Evolutionary conservation across 2,888 invertebrate species (phyloP), one percentile per base, ranked within the genome.

Genomic region (Xestia rhomboidea): DNA sequence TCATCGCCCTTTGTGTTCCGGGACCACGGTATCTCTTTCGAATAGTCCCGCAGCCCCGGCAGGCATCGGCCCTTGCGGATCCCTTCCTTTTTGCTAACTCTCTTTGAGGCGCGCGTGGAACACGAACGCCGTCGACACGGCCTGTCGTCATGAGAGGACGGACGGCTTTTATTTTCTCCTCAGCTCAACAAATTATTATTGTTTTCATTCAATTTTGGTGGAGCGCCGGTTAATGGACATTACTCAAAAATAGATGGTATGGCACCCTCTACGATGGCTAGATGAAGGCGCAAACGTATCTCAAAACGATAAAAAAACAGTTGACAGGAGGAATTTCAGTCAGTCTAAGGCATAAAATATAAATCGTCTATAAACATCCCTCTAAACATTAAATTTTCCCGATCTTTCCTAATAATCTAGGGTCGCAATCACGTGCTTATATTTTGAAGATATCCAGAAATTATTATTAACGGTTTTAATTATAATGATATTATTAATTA

Each of bases 201-300:
- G 69, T 62, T 80, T 81, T 69, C 51, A 51, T 79, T 79, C 27
- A 68, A 74, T 74, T 68, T 68, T 46, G 51, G 27, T 63, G 71
- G 46, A 21, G 64, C 27, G n/a, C 46, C 24, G 21, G 51, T 44
- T 63, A 54, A 51, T 64, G n/a, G 10, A 54, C 62, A 71, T 64
- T 41, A 64, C 6, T n/a, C 10, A 8, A 38, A 49, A 66, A 66
- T 66, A 30, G n/a, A 71, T 70, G 15, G 11, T 27, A 5, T 24
- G 8, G 1, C n/a, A 54, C 2, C 2, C 21, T 49, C 18, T 46
- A 38, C n/a, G 30, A 49, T 51, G 21, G 11, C 30, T 7, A 46
- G 44, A 46, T 57, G 4, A 2, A 2, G 21, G n/a, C 15, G 21
- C 30, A 34, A 54, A 73, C 11, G 38, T 60, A 38, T 41, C 1